A percentile compares a stretch with the other conserved stretches of the same genome.
Evolutionary conservation across 2,113 vertebrate species (phyloP).

Genomic region (Clarias batrachus): DNA sequence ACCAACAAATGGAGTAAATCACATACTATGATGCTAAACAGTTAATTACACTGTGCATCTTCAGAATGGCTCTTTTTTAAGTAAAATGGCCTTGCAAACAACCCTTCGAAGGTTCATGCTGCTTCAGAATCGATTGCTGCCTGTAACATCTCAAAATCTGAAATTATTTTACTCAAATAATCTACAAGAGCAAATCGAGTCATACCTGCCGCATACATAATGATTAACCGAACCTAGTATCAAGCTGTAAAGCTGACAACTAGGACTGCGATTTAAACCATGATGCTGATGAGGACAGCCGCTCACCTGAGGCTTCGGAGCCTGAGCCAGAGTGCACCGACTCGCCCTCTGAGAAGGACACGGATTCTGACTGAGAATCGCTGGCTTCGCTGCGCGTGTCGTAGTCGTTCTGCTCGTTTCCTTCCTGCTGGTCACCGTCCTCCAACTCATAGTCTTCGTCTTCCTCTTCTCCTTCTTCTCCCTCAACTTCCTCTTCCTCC

Average conservation of each 20-base stretch:
- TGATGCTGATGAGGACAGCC: not conserved
- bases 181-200: not conserved
- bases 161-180: not conserved
- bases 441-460: slow-evolving; percentile 85
- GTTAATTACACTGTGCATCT: not conserved
- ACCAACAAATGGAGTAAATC: no score
- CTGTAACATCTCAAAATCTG: not conserved
- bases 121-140: not conserved
- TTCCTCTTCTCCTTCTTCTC: slow-evolving; percentile 77
- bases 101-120: not conserved
- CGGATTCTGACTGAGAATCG: slow-evolving; percentile 91
- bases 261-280: not conserved
- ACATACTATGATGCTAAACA: not conserved
- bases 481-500: slow-evolving; percentile 74
- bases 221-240: not conserved
- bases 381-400: slow-evolving; percentile 96
- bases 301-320: slow-evolving; percentile 88
- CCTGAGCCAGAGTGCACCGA: slow-evolving; percentile 87
- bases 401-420: slow-evolving; percentile 82
- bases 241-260: not conserved
- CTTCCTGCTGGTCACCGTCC: slow-evolving; percentile 81
- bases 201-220: not conserved
- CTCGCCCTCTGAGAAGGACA: slow-evolving; percentile 89
- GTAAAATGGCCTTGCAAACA: not conserved
- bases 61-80: not conserved